Percentiles rank a stretch among this genome's conserved stretches.
Conservation (phyloP, 1,140 invertebrate genomes). For the Araneus ventricosus region DNA sequence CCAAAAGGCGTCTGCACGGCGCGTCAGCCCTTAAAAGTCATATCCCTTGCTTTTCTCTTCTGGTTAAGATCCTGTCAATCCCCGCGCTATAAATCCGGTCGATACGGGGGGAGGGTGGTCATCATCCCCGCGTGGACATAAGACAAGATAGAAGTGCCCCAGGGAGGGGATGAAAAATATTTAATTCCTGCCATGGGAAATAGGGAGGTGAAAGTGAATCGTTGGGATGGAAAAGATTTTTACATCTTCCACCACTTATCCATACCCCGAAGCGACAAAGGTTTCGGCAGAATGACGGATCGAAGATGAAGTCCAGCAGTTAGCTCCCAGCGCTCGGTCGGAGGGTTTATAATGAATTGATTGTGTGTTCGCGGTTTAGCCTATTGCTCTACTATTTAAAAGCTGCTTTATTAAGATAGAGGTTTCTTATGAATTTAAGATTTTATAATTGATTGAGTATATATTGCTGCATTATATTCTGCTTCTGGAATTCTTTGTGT, state of each 20-base stretch:
- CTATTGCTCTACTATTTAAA: background rate
- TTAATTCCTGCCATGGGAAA: slow-evolving; percentile 25
- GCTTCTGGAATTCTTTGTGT: too few relatives aligned
- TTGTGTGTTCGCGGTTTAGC: background rate
- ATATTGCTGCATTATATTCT: too few relatives aligned
- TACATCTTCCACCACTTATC: slow-evolving; percentile 5
- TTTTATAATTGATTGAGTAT: too few relatives aligned
- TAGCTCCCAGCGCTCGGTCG: background rate
- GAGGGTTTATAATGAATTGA: background rate
- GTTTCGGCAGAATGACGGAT: background rate
- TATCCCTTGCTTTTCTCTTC: slow-evolving; percentile 25
- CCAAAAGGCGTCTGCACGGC: background rate
- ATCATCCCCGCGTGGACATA: background rate
- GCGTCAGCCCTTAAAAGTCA: slow-evolving; percentile 25
- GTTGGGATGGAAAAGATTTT: background rate
- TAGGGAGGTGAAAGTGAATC: background rate
- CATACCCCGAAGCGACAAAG: background rate
- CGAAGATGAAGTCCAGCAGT: background rate
- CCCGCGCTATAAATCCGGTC: slow-evolving; percentile 28
- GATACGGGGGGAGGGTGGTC: background rate
- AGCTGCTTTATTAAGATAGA: too few relatives aligned
- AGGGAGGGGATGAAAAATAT: background rate
- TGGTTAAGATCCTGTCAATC: slow-evolving; percentile 20
- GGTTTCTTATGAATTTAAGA: too few relatives aligned
- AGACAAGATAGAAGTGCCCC: background rate